Conservation (phyloP, 1,140 invertebrate species). For the Pollicipes pollicipes region DNA sequence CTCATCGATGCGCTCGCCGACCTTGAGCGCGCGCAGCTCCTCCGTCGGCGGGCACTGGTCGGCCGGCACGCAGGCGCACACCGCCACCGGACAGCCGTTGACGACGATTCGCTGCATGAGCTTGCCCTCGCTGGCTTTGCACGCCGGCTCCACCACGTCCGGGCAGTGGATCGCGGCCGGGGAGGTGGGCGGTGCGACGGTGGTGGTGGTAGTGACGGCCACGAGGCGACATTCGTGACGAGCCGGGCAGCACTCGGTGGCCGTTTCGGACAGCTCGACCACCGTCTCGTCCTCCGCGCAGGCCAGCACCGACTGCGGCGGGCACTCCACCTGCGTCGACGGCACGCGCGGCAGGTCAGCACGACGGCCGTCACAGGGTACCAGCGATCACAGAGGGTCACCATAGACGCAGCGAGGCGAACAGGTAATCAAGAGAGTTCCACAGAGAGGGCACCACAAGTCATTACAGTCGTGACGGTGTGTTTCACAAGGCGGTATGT, state of each 20-base stretch:
- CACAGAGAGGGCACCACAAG: too few relatives aligned
- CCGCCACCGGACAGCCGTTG: constrained; percentile 18
- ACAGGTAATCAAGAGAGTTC: too few relatives aligned
- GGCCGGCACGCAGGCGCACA: constrained; percentile 37
- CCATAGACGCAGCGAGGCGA: too few relatives aligned
- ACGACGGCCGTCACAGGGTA: too few relatives aligned
- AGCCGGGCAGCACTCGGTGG: constrained; percentile 41
- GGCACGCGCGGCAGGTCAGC: too few relatives aligned
- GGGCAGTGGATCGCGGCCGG: constrained; percentile 35
- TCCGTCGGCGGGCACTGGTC: constrained; percentile 35
- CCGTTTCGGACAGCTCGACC: constrained; percentile 32
- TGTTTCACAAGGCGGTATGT: too few relatives aligned
- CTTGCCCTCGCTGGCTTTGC: constrained; percentile 46
- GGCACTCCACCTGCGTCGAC: neutral
- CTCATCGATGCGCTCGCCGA: neutral
- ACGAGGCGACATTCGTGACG: constrained; percentile 44
- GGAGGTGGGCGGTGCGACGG: too few relatives aligned
- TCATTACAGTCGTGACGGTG: too few relatives aligned
- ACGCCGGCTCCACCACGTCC: constrained; percentile 37
- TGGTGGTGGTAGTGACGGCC: constrained; percentile 26
- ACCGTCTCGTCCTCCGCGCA: constrained; percentile 28
- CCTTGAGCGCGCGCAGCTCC: neutral
- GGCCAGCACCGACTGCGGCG: constrained; percentile 29
- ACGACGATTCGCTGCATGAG: constrained; percentile 38
- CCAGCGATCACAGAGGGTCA: too few relatives aligned